phyloP scores from a whole-genome alignment of 2,113 vertebrate species.

The Scalopus aquaticus region DNA sequence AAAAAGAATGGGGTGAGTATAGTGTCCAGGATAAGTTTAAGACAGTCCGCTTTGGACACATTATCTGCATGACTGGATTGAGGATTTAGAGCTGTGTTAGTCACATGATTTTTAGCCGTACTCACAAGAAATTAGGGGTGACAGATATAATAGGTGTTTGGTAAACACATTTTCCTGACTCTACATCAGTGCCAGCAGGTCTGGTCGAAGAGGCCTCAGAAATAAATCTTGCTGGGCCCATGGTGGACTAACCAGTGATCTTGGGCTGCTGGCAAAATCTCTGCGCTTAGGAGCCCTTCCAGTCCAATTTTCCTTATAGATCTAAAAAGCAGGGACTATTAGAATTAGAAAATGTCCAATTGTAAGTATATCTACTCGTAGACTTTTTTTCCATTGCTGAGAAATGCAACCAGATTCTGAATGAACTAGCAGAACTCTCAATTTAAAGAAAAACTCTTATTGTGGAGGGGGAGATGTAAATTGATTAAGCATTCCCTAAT shows the following conservation, averaged over 20 bases:
- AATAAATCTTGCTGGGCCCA: fast-evolving
- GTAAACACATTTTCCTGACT: not conserved
- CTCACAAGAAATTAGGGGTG: not conserved
- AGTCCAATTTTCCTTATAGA: not conserved
- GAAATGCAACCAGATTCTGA: not conserved
- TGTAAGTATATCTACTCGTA: not conserved
- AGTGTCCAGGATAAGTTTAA: not conserved
- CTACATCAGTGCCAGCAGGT: not conserved
- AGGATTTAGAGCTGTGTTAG: not conserved
- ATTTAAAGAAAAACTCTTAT: not conserved
- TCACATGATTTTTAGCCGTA: not conserved
- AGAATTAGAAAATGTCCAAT: not conserved
- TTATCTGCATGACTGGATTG: not conserved
- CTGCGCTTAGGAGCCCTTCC: not conserved
- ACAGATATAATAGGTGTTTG: not conserved
- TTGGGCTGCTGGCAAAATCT: not conserved
- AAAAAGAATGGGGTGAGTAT: not conserved
- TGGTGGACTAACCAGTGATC: not conserved
- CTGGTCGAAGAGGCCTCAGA: not conserved
- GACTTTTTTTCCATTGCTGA: not conserved
- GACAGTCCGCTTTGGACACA: not conserved
- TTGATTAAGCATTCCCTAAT: not conserved
- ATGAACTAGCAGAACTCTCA: not conserved
- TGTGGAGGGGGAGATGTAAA: not conserved
- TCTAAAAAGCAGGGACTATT: not conserved